A percentile compares a stretch with the other conserved stretches of the same genome.
Conservation (phyloP, 1,140 invertebrate genomes). For the Bombus breviceps region DNA sequence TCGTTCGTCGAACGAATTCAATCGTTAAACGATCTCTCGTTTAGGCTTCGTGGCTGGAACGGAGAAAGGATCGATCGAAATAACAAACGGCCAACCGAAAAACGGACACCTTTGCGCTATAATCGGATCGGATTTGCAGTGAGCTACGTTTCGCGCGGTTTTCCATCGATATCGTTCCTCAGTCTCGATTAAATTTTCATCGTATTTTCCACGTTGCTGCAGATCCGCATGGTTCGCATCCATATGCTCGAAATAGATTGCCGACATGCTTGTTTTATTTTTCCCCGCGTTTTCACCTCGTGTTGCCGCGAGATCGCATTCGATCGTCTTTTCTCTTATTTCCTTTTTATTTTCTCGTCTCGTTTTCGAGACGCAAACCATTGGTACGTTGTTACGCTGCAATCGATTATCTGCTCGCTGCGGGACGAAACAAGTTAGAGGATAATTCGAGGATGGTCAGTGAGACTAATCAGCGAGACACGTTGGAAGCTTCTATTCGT, state of each 20-base stretch:
- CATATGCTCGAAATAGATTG: slow-evolving; percentile 4
- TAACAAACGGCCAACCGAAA: not conserved
- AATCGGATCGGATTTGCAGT: slow-evolving; percentile 16
- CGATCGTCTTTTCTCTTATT: not conserved
- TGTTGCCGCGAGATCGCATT: no score
- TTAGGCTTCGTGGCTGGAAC: not conserved
- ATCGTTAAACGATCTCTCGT: not conserved
- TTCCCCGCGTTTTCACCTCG: not conserved
- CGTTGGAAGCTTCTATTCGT: not conserved
- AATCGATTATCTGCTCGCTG: not conserved
- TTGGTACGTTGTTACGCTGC: no score
- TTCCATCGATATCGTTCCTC: not conserved
- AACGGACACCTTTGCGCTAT: not conserved
- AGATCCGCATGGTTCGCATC: not conserved
- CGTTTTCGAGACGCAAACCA: not conserved
- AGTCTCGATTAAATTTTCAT: slow-evolving; percentile 27
- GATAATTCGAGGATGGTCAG: not conserved
- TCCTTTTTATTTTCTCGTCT: not conserved
- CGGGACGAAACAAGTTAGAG: not conserved
- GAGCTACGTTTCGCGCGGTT: not conserved
- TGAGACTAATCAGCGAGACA: not conserved
- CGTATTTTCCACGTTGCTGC: not conserved
- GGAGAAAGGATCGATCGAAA: not conserved
- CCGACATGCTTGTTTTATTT: not conserved
- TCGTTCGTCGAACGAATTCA: not conserved